These are phyloP conservation scores for Ciconia stormi DNA, from an alignment of 2,113 vertebrate species.

Conservation along the genomic window DNA sequence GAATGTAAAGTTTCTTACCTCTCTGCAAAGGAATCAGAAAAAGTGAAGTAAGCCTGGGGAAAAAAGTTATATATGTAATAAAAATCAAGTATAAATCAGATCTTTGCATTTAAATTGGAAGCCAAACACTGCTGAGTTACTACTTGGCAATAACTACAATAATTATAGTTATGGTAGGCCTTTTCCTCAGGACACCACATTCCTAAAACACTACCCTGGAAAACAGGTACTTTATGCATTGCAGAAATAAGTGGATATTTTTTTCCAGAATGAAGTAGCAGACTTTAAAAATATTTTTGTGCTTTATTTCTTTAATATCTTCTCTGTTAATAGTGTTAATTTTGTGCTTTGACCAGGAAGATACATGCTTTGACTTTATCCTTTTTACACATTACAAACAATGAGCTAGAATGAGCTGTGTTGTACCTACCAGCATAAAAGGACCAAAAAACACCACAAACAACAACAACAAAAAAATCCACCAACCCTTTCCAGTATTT, in stretches of 20 bases:
- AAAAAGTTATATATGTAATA: not conserved
- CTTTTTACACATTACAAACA: not conserved
- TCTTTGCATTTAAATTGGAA: not conserved
- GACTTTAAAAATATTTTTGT: not conserved
- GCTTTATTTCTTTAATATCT: not conserved
- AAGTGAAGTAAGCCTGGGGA: not conserved
- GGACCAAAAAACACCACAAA: not conserved
- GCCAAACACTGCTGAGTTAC: not conserved
- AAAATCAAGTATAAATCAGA: not conserved
- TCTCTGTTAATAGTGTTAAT: not conserved
- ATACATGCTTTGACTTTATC: not conserved
- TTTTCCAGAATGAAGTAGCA: not conserved
- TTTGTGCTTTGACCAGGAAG: not conserved
- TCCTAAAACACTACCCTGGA: not conserved
- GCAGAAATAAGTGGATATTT: not conserved
- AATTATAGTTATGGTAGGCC: not conserved
- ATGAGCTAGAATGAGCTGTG: not conserved
- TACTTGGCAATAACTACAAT: not conserved
- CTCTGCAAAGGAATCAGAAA: not conserved
- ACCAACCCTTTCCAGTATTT: not conserved
- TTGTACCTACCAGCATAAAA: not conserved
- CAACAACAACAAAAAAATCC: accelerated
- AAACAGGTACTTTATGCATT: not conserved
- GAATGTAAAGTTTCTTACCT: not conserved
- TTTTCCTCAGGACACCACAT: not conserved